phyloP scores from a whole-genome alignment of 2,797 vertebrate species.

The Enteromius viviparus region DNA sequence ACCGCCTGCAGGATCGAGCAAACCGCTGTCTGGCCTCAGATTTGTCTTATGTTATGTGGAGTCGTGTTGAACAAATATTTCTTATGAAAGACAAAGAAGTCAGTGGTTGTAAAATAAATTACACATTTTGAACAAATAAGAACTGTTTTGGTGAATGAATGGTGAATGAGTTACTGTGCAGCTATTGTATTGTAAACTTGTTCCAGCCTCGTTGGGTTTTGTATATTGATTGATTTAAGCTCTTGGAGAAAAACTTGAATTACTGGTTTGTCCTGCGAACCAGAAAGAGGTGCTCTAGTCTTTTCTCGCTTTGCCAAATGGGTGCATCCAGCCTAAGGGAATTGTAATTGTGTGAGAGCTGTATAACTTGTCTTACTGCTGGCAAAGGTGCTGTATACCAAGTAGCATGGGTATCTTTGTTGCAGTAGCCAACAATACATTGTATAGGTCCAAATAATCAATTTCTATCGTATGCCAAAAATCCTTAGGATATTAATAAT shows the following conservation, averaged over 20 bases:
- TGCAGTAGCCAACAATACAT: background rate
- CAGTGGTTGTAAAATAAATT: constrained; percentile 71
- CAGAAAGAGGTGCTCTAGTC: background rate
- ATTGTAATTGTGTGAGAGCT: background rate
- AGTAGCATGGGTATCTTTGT: background rate
- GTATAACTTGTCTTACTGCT: constrained; percentile 13
- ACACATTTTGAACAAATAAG: constrained; percentile 71
- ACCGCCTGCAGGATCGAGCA: constrained; percentile 53
- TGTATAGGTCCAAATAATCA: background rate
- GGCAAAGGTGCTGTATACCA: background rate
- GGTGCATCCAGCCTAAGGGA: background rate
- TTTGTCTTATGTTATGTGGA: constrained; percentile 64
- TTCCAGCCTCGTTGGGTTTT: background rate
- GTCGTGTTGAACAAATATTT: constrained; percentile 75
- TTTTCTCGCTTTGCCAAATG: background rate
- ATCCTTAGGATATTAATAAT: background rate
- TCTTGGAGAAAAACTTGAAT: background rate
- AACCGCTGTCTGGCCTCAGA: constrained; percentile 64
- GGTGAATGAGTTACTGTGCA: constrained; percentile 39
- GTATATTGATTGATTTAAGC: background rate
- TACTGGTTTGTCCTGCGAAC: constrained; percentile 4
- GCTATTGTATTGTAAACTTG: background rate
- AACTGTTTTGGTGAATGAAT: constrained; percentile 75
- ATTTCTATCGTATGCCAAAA: background rate
- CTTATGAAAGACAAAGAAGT: constrained; percentile 62